These are phyloP conservation scores for Corapipo altera DNA, from an alignment of 2,113 vertebrate genomes.

Conservation along the genomic window DNA sequence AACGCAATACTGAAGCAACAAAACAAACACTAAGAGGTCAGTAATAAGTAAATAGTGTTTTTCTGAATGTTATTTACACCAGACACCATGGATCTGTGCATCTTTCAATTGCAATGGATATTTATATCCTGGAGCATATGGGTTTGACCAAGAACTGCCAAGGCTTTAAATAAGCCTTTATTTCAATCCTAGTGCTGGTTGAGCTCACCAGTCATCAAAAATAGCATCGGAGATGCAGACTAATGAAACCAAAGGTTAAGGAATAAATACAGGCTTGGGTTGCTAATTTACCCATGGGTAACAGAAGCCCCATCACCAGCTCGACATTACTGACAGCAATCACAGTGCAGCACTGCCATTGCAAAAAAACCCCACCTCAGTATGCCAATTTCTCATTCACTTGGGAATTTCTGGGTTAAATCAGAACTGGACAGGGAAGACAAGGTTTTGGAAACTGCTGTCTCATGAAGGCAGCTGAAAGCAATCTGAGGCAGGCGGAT, in stretches of 20 bases:
- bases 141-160: neutral
- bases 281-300: neutral
- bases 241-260: neutral
- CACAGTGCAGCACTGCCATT: neutral
- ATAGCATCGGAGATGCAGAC: neutral
- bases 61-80: neutral
- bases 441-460: conserved; percentile 26
- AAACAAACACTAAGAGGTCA: neutral
- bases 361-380: neutral
- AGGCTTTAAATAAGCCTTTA: neutral
- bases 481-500: neutral
- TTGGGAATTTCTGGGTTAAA: neutral
- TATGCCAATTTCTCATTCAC: neutral
- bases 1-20: neutral
- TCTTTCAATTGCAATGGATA: neutral
- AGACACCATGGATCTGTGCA: neutral
- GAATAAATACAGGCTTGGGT: neutral
- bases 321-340: neutral
- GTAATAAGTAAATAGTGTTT: neutral
- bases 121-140: neutral
- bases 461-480: conserved; percentile 33
- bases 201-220: neutral
- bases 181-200: neutral
- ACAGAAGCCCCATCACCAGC: neutral
- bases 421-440: neutral